These are phyloP conservation scores for Coccyzus lansbergi DNA, from an alignment of 2,797 vertebrate species.

Conservation along the genomic window DNA sequence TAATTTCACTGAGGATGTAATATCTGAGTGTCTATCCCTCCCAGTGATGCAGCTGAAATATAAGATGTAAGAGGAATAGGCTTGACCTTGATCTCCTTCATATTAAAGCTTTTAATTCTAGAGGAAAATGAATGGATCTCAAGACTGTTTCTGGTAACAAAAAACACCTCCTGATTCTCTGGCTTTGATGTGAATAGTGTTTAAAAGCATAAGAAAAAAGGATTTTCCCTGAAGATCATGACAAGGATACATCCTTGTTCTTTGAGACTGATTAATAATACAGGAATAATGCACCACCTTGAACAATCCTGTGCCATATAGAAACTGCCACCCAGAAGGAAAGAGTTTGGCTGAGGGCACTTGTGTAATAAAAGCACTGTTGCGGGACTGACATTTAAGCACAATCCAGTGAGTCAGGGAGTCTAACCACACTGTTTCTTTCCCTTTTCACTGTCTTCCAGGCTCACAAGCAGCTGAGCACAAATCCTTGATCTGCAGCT, in stretches of 20 bases:
- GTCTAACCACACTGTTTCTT: neutral
- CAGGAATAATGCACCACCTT: neutral
- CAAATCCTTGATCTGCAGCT: slow-evolving; percentile 79
- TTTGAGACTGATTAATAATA: neutral
- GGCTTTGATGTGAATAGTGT: neutral
- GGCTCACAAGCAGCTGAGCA: slow-evolving; percentile 58
- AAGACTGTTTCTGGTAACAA: neutral
- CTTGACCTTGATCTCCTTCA: neutral
- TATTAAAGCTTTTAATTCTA: neutral
- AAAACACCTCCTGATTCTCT: neutral
- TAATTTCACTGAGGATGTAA: neutral
- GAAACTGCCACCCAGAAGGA: neutral
- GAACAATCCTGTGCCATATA: neutral
- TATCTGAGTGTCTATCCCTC: neutral
- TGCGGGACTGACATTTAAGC: neutral
- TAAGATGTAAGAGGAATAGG: neutral
- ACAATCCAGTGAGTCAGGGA: neutral
- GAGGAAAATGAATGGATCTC: neutral
- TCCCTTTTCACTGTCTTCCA: slow-evolving; percentile 22
- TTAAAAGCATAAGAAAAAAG: slow-evolving; percentile 16
- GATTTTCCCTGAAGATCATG: neutral
- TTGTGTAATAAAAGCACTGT: neutral
- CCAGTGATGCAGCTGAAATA: neutral
- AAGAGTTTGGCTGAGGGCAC: neutral
- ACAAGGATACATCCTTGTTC: neutral